Percentiles rank a stretch among this genome's conserved stretches.
phyloP scores from a whole-genome alignment of 2,113 vertebrate species.

The Forbesichthys papilliferus region DNA sequence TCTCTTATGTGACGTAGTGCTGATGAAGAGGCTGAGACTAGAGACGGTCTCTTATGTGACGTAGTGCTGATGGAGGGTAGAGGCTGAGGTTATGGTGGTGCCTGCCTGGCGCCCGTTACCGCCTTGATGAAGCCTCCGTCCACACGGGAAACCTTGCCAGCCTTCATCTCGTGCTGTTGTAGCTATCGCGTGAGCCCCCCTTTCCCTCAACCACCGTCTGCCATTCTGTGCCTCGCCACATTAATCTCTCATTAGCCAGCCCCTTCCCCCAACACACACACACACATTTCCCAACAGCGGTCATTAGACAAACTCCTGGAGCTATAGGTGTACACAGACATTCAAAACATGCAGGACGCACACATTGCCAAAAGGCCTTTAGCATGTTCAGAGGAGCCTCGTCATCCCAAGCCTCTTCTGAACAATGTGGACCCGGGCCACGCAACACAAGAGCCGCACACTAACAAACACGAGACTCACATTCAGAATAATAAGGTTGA shows the following conservation, averaged over 20 bases:
- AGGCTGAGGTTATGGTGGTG: too few relatives aligned
- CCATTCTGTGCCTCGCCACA: constrained; percentile 44
- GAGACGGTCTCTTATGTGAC: too few relatives aligned
- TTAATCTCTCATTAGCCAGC: constrained; percentile 62
- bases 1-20: too few relatives aligned
- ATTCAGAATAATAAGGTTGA: background rate
- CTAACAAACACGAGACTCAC: background rate
- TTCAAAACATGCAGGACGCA: background rate
- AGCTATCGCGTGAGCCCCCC: background rate
- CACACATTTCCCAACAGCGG: constrained; percentile 33
- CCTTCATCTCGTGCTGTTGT: too few relatives aligned
- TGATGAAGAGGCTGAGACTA: too few relatives aligned
- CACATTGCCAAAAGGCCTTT: background rate
- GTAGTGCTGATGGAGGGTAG: too few relatives aligned
- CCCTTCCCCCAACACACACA: background rate
- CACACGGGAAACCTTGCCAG: too few relatives aligned
- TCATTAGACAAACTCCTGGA: constrained; percentile 29
- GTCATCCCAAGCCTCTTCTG: background rate
- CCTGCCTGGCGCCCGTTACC: too few relatives aligned
- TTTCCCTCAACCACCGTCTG: constrained; percentile 14
- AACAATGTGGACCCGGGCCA: background rate
- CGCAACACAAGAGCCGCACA: constrained; percentile 32
- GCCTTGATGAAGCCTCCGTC: too few relatives aligned
- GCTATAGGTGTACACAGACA: background rate
- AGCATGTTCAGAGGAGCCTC: too few relatives aligned